These are phyloP conservation scores for Hypanus sabinus DNA, from an alignment of 2,113 vertebrate genomes.

Conservation along the genomic window DNA sequence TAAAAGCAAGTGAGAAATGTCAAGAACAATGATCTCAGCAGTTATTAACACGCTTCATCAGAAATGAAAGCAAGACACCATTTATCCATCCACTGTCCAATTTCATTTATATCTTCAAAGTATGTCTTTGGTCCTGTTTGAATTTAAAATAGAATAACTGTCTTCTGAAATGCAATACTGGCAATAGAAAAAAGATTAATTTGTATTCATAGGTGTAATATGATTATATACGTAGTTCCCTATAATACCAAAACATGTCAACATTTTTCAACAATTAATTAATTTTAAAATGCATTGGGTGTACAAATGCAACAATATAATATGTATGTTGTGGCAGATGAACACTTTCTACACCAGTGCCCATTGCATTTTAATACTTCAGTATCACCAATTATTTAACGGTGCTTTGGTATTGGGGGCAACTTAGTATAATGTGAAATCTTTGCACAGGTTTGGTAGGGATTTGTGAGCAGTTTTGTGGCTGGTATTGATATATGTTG, in stretches of 20 bases:
- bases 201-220: background rate
- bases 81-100: slow-evolving; percentile 1
- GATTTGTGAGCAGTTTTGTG: background rate
- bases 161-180: background rate
- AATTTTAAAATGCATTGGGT: background rate
- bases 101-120: background rate
- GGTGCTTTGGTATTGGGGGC: background rate
- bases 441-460: background rate
- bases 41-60: background rate
- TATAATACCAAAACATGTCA: background rate
- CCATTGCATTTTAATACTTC: background rate
- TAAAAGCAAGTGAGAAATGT: background rate
- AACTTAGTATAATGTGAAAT: background rate
- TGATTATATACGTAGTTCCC: background rate
- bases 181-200: background rate
- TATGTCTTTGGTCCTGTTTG: background rate
- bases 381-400: background rate
- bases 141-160: slow-evolving; percentile 7
- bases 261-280: background rate
- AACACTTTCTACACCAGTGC: background rate
- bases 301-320: background rate
- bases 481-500: background rate
- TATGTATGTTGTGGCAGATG: background rate
- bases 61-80: background rate
- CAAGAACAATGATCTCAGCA: background rate